Evolutionary conservation across 2,797 vertebrate genomes (phyloP).

Genomic region (Brachyrhaphis roseni): DNA sequence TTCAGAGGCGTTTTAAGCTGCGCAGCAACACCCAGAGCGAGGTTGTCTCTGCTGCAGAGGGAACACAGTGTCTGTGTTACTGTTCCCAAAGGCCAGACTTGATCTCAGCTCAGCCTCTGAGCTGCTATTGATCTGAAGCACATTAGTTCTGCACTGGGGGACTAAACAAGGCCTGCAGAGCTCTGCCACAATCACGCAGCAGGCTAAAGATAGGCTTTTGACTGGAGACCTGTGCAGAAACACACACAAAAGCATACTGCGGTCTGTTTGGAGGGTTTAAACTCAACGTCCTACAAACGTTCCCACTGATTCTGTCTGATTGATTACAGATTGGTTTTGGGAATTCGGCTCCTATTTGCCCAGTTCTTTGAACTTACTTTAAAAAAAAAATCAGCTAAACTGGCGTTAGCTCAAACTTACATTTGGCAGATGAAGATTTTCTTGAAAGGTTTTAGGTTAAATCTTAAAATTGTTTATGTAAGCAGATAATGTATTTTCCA

Average conservation of each 20-base stretch:
- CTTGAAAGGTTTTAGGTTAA: background rate
- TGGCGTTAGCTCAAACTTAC: background rate
- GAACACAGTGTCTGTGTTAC: constrained; percentile 42
- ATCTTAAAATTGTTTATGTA: background rate
- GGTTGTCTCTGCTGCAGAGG: constrained; percentile 18
- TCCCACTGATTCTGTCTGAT: background rate
- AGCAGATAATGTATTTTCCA: background rate
- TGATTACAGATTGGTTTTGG: background rate
- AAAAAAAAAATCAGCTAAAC: background rate
- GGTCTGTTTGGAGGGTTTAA: constrained; percentile 7
- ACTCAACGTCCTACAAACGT: background rate
- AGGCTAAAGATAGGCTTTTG: constrained; percentile 70
- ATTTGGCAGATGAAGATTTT: background rate
- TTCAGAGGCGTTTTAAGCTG: constrained; percentile 27
- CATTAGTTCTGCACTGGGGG: constrained; percentile 77
- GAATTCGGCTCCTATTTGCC: background rate
- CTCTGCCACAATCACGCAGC: constrained; percentile 68
- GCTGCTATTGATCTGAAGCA: constrained; percentile 77
- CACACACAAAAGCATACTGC: background rate
- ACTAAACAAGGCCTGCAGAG: constrained; percentile 66
- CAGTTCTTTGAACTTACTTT: background rate
- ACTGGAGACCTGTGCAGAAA: constrained; percentile 62
- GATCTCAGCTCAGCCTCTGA: constrained; percentile 59
- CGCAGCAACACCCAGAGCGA: constrained; percentile 2
- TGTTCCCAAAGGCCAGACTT: constrained; percentile 54